Evolutionary conservation across 2,888 invertebrate species (phyloP), one percentile per base, ranked within the genome.

Genomic region (Amphipyra tragopoginis): DNA sequence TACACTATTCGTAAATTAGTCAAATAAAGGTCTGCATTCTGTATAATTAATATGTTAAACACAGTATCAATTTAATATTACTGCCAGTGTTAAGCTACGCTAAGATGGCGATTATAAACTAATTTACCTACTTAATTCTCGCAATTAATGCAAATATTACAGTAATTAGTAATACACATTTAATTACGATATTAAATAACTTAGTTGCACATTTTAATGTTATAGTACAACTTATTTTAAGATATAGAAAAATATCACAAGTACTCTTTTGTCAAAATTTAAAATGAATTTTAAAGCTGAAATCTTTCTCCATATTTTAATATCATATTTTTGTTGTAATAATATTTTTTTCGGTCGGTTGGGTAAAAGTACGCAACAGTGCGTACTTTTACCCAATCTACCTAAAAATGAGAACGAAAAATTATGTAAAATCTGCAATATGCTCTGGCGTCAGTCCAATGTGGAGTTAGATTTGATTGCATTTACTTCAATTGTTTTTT

Each of bases 211-310:
- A 65, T 77, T 54, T 51, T 69, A 63, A 65, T 69, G 54, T 73
- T 47, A 69, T 47, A 77, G 76, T 77, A 77, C 76, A 77, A 77
- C 26, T 72, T 66, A 72, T 48, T 53, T 15, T 76, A 76, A 76
- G 73, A 21, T 51, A 38, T 51, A 52, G 42, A 34, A 53, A 57
- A 60, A 61, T 79, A 64, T 79, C 67, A 76, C 77, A 63, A 47
- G 72, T 70, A 78, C 52, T 53, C 42, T 53, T 50, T 54, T 36
- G 52, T 60, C 66, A 36, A 71, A 75, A 63, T 50, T 65, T 13
- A 34, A 36, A 21, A 50, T 1, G 13, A 53, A 14, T 58, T 60
- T n/a, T 36, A 15, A 48, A 53, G 33, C 47, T 54, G 34, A 38
- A 43, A 49, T 57, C 50, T 54, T 15, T 5, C 47, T 52, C 43